Percentiles rank a stretch among this genome's conserved stretches.
Conservation (phyloP, 1,140 invertebrate genomes). For the Mycetomoellerius zeteki region DNA sequence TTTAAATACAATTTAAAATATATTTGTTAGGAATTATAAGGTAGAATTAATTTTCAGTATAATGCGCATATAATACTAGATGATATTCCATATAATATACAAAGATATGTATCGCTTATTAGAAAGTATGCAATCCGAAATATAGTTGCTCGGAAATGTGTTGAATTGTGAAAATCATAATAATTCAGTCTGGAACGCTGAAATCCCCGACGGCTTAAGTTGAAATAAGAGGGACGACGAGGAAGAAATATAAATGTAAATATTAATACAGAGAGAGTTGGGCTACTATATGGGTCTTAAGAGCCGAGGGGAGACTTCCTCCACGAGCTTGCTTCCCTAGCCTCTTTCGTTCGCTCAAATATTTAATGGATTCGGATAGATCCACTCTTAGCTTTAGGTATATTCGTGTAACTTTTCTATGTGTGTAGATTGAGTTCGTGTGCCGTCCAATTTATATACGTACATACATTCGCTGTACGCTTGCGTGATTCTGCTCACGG, state of each 20-base stretch:
- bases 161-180: constrained; percentile 64
- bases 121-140: constrained; percentile 8
- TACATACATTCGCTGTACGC: not conserved
- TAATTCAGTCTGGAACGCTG: constrained; percentile 63
- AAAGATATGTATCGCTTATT: constrained; percentile 18
- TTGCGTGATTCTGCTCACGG: constrained; percentile 16
- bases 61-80: not conserved
- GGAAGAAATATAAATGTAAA: constrained; percentile 79
- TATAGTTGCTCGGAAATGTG: constrained; percentile 47
- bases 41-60: not conserved
- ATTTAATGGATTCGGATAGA: constrained; percentile 77
- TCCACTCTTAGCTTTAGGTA: constrained; percentile 65
- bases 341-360: constrained; percentile 74
- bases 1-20: not conserved
- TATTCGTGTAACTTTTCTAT: constrained; percentile 32
- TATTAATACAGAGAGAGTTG: constrained; percentile 74
- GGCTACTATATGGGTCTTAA: constrained; percentile 71
- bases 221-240: constrained; percentile 73
- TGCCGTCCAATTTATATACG: constrained; percentile 43
- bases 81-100: not conserved
- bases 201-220: constrained; percentile 67
- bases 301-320: constrained; percentile 71
- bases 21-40: not conserved
- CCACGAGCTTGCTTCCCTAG: constrained; percentile 65
- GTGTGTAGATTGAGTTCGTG: constrained; percentile 13